phyloP scores from a whole-genome alignment of 2,113 vertebrate species.

The Cyprinodon variegatus region DNA sequence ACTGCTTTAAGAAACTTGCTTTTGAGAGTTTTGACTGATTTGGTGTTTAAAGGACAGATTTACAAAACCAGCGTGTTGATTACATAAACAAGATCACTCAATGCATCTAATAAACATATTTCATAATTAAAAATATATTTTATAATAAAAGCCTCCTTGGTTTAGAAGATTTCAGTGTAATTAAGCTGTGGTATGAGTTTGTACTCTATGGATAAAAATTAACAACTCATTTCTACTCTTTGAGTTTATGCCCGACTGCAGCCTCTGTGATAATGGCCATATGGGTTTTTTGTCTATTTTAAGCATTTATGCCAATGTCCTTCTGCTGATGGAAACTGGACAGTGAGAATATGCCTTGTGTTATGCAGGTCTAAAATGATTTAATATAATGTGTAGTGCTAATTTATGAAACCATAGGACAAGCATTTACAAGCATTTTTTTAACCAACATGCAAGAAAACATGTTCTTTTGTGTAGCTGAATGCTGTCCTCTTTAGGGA shows the following conservation, averaged over 20 bases:
- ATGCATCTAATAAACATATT: constrained; percentile 6
- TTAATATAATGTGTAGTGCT: background rate
- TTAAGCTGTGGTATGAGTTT: constrained; percentile 6
- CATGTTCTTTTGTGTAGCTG: too few relatives aligned
- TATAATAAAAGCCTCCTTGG: constrained; percentile 2
- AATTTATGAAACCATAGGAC: background rate
- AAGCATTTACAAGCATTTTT: background rate
- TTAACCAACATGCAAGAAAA: too few relatives aligned
- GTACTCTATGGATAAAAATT: constrained; percentile 11
- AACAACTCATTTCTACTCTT: constrained; percentile 17
- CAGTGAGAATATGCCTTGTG: constrained; percentile 16
- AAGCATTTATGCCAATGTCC: constrained; percentile 49
- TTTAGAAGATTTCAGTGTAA: constrained; percentile 6
- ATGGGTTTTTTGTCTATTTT: constrained; percentile 68
- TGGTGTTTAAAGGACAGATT: background rate
- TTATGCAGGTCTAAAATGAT: background rate
- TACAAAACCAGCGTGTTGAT: background rate
- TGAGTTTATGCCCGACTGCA: constrained; percentile 22
- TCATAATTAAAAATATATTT: background rate
- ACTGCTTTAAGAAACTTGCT: background rate
- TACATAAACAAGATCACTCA: background rate
- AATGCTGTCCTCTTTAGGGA: too few relatives aligned
- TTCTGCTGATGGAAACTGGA: constrained; percentile 25
- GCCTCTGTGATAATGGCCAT: constrained; percentile 44
- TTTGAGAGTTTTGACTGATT: background rate